Conservation (phyloP, 2,888 invertebrate genomes). For the Dolichopus griseipennis region DNA sequence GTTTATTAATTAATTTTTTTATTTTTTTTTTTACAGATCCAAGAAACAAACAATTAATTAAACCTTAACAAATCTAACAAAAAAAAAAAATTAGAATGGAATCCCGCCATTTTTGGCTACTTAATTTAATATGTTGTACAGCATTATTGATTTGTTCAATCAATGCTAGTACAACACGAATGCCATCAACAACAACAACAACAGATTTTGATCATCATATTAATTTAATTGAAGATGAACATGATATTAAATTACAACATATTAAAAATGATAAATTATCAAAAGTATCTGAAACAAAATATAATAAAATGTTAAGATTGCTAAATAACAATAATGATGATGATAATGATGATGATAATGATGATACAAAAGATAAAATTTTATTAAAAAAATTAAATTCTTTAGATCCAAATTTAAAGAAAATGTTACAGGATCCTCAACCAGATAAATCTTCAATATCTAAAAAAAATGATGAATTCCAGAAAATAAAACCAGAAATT, state of each 20-base stretch:
- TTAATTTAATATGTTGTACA: background rate
- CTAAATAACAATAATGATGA: slow-evolving; percentile 29
- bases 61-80: too few species aligned
- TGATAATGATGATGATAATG: slow-evolving; percentile 22
- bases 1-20: background rate
- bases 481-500: slow-evolving; percentile 16
- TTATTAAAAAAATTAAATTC: background rate
- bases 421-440: background rate
- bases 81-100: background rate
- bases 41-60: background rate
- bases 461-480: slow-evolving; percentile 16
- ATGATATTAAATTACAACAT: slow-evolving; percentile 16
- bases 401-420: background rate
- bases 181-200: background rate
- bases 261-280: slow-evolving; percentile 13
- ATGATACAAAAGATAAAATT: slow-evolving; percentile 12
- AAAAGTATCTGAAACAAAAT: slow-evolving; percentile 19
- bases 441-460: slow-evolving; percentile 15
- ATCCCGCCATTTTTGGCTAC: background rate
- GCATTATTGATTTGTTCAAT: background rate
- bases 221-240: slow-evolving; percentile 30
- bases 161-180: background rate
- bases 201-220: background rate
- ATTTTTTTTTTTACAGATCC: background rate
- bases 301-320: slow-evolving; percentile 32